These are phyloP conservation scores for Phortica magna DNA, from an alignment of 2,888 invertebrate genomes.

Conservation along the genomic window DNA sequence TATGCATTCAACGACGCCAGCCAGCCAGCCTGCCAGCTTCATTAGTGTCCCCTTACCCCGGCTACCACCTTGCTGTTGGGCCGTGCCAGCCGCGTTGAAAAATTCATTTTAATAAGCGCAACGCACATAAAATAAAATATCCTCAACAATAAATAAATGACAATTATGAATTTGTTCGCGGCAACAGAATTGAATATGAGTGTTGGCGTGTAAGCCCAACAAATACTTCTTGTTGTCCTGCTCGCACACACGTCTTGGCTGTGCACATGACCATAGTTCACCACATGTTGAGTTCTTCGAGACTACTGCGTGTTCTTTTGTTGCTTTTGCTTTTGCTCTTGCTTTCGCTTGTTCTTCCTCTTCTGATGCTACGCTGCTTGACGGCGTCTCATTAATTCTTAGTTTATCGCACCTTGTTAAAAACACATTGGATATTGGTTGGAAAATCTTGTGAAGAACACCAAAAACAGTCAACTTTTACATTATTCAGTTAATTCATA, in stretches of 20 bases:
- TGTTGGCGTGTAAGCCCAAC: neutral
- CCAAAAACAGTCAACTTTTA: neutral
- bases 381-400: slow-evolving; percentile 71
- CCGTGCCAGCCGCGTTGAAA: slow-evolving; percentile 54
- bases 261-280: slow-evolving; percentile 34
- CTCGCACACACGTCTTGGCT: slow-evolving; percentile 45
- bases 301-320: neutral
- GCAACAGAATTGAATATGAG: neutral
- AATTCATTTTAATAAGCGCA: slow-evolving; percentile 75
- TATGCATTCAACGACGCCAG: neutral
- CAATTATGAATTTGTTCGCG: slow-evolving; percentile 76
- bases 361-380: slow-evolving; percentile 39
- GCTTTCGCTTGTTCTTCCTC: neutral
- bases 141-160: slow-evolving; percentile 76
- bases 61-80: neutral
- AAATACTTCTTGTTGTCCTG: neutral
- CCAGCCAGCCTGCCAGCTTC: slow-evolving; percentile 25
- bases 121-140: slow-evolving; percentile 73
- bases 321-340: neutral
- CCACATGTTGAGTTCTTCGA: slow-evolving; percentile 9
- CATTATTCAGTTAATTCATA: too few species aligned
- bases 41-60: slow-evolving; percentile 11
- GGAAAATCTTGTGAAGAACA: neutral
- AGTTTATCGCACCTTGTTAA: slow-evolving; percentile 78
- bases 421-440: slow-evolving; percentile 61